These are phyloP conservation scores for Parus major DNA, from an alignment of 2,113 vertebrate genomes.

Conservation along the genomic window DNA sequence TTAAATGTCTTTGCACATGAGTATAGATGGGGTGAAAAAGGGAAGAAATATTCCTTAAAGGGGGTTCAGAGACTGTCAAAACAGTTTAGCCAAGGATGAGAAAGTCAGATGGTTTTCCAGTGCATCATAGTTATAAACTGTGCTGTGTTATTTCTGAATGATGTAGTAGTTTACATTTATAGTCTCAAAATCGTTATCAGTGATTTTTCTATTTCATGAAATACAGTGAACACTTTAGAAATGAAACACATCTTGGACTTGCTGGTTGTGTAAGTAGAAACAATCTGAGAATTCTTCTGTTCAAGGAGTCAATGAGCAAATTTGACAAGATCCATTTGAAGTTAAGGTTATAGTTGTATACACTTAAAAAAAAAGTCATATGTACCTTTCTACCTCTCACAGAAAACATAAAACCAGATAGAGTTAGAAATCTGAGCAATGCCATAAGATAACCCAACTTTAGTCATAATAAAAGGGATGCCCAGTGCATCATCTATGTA, in stretches of 20 bases:
- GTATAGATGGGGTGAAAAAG: neutral
- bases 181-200: neutral
- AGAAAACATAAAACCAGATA: neutral
- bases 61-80: neutral
- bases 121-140: neutral
- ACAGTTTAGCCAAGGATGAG: neutral
- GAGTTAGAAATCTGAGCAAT: neutral
- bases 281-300: neutral
- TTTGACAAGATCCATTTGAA: neutral
- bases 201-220: neutral
- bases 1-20: neutral
- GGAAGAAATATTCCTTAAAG: neutral
- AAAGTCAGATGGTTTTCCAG: neutral
- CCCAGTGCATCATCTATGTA: neutral
- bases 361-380: neutral
- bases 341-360: neutral
- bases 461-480: slow-evolving; percentile 7
- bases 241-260: neutral
- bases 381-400: neutral
- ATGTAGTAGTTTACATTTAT: neutral
- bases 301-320: neutral
- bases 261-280: neutral
- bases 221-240: neutral
- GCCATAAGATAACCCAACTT: neutral
- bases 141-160: neutral